Conservation (phyloP, 2,888 invertebrate genomes). For the Andrena haemorrhoa region DNA sequence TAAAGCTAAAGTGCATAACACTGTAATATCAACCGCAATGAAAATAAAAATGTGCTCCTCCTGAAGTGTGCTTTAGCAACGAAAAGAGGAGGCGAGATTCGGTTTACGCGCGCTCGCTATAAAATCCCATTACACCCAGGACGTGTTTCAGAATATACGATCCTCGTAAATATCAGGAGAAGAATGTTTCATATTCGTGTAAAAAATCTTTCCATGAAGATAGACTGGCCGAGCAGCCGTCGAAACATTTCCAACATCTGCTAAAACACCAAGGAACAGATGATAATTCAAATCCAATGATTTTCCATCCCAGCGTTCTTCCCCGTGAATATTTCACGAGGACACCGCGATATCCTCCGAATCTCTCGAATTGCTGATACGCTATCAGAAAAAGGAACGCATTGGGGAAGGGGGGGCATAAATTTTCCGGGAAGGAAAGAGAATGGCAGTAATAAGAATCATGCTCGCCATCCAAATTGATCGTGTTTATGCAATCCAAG, state of each 20-base stretch:
- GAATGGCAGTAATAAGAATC: constrained; percentile 57
- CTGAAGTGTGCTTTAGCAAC: not conserved
- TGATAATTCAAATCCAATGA: not conserved
- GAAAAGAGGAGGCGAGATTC: not conserved
- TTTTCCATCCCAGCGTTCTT: not conserved
- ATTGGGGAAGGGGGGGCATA: not conserved
- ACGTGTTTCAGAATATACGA: constrained; percentile 1
- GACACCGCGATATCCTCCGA: not conserved
- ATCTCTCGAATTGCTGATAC: constrained; percentile 2
- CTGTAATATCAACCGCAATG: not conserved
- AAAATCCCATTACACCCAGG: not conserved
- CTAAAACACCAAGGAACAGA: not conserved
- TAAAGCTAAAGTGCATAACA: too few relatives aligned
- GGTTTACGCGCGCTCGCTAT: not conserved
- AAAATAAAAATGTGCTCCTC: not conserved
- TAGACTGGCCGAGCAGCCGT: not conserved
- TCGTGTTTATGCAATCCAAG: constrained; percentile 59
- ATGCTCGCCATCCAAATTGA: constrained; percentile 59
- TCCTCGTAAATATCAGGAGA: not conserved
- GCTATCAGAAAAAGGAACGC: constrained; percentile 4
- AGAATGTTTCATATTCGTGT: not conserved
- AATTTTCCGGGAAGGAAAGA: constrained; percentile 22
- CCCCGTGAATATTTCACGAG: not conserved
- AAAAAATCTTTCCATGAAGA: not conserved
- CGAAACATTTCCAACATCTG: not conserved